These are phyloP conservation scores for Drosophila recens DNA, from an alignment of 2,888 invertebrate species.

Conservation along the genomic window DNA sequence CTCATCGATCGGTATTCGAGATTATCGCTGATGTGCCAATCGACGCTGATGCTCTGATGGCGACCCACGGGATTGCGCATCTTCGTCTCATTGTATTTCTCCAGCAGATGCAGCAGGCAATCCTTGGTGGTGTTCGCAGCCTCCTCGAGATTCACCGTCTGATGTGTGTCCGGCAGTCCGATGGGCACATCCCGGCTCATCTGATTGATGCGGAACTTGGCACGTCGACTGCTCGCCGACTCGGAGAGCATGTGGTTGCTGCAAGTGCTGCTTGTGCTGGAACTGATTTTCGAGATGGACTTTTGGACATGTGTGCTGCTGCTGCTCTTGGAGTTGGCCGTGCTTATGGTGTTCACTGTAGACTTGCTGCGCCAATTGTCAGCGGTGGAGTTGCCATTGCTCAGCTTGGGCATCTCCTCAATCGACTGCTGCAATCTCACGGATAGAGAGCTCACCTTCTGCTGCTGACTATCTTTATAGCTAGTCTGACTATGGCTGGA, in stretches of 20 bases:
- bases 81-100: conserved; percentile 89
- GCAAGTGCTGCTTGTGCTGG: conserved; percentile 30
- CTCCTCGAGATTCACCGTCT: conserved; percentile 86
- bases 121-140: conserved; percentile 91
- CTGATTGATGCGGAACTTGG: conserved; percentile 89
- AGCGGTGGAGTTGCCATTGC: conserved; percentile 60
- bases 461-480: conserved; percentile 45
- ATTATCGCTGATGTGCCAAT: conserved; percentile 90
- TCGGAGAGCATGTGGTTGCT: conserved; percentile 47
- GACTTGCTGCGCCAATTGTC: conserved; percentile 49
- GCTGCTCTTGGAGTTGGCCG: conserved; percentile 53
- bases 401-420: conserved; percentile 83
- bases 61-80: conserved; percentile 86
- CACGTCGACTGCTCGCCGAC: conserved; percentile 86
- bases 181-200: conserved; percentile 91
- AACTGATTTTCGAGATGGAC: conserved; percentile 38
- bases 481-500: conserved; percentile 49
- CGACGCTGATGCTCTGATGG: conserved; percentile 91
- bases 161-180: conserved; percentile 87
- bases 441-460: conserved; percentile 74
- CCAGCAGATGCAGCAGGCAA: conserved; percentile 90
- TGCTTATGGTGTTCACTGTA: conserved; percentile 56
- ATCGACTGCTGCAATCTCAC: conserved; percentile 83
- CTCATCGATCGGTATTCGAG: conserved; percentile 92
- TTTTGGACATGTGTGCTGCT: conserved; percentile 46